Percentiles rank a stretch among this genome's conserved stretches.
phyloP scores from a whole-genome alignment of 2,888 invertebrate genomes.

The Heliconius sara region DNA sequence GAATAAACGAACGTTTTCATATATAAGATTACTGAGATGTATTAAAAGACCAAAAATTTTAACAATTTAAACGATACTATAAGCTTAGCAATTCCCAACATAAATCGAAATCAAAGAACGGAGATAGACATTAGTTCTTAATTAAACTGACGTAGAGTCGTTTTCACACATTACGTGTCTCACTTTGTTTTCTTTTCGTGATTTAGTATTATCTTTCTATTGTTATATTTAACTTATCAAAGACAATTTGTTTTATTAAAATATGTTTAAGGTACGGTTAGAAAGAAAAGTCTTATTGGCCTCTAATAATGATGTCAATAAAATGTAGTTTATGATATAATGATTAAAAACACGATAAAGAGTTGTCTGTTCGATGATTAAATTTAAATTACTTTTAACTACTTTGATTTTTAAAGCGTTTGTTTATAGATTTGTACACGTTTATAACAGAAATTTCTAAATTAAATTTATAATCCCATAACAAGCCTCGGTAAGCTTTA shows the following conservation, averaged over 20 bases:
- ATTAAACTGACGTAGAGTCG: conserved; percentile 15
- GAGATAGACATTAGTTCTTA: conserved; percentile 30
- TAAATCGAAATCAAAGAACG: conserved; percentile 19
- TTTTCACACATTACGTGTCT: conserved; percentile 20
- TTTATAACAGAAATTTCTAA: too few relatives aligned
- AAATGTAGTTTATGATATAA: too few relatives aligned
- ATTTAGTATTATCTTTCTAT: not conserved
- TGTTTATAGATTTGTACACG: too few relatives aligned
- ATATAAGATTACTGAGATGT: conserved; percentile 42
- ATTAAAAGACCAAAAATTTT: conserved; percentile 42
- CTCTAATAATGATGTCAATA: too few relatives aligned
- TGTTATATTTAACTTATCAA: not conserved
- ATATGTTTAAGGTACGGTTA: not conserved
- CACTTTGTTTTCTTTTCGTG: conserved; percentile 12
- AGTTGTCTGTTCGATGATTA: too few relatives aligned
- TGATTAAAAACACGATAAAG: too few relatives aligned
- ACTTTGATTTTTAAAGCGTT: too few relatives aligned
- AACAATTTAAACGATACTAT: conserved; percentile 29
- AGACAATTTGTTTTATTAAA: not conserved
- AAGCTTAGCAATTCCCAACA: conserved; percentile 21
- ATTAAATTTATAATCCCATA: too few relatives aligned
- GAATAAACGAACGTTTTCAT: conserved; percentile 36
- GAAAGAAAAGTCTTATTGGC: not conserved
- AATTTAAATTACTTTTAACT: too few relatives aligned
- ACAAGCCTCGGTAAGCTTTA: too few relatives aligned